A percentile compares a stretch with the other conserved stretches of the same genome.
These are phyloP conservation scores for Raillietiella orientalis DNA, from an alignment of 2,888 invertebrate genomes.

Conservation along the genomic window DNA sequence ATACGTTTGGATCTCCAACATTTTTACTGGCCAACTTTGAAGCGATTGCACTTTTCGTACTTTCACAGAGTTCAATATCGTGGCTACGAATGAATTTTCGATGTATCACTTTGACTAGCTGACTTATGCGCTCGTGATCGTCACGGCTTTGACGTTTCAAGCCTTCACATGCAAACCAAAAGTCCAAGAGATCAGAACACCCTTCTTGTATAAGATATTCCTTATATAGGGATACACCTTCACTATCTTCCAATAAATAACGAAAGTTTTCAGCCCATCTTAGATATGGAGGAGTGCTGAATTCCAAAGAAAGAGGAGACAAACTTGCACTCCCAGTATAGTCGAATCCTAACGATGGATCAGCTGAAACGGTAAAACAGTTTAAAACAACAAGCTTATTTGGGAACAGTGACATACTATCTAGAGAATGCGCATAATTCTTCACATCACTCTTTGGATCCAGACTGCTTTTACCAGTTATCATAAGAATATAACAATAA, in stretches of 20 bases:
- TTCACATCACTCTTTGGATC: too few species aligned
- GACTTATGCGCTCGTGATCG: slow-evolving; percentile 20
- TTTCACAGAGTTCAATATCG: slow-evolving; percentile 45
- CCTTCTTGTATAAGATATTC: slow-evolving; percentile 13
- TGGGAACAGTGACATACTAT: too few species aligned
- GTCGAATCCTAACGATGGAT: slow-evolving; percentile 19
- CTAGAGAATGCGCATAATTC: too few species aligned
- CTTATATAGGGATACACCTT: slow-evolving; percentile 60
- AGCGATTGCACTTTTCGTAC: slow-evolving; percentile 41
- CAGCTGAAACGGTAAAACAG: too few species aligned
- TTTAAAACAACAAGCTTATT: too few species aligned
- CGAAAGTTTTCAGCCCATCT: slow-evolving; percentile 65
- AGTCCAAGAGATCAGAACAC: slow-evolving; percentile 9
- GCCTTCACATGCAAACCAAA: slow-evolving; percentile 18
- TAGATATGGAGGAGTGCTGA: slow-evolving; percentile 30
- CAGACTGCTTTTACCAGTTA: too few species aligned
- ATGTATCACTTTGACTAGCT: slow-evolving; percentile 33
- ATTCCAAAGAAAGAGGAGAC: slow-evolving; percentile 13
- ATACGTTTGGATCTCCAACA: slow-evolving; percentile 37
- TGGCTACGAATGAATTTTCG: slow-evolving; percentile 30
- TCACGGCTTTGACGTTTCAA: slow-evolving; percentile 30
- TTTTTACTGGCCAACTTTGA: slow-evolving; percentile 24
- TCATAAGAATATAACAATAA: too few species aligned
- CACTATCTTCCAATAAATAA: slow-evolving; percentile 50
- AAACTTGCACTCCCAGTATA: slow-evolving; percentile 20